phyloP scores from a whole-genome alignment of 2,113 vertebrate species.

The Ivindomyrus marchei region DNA sequence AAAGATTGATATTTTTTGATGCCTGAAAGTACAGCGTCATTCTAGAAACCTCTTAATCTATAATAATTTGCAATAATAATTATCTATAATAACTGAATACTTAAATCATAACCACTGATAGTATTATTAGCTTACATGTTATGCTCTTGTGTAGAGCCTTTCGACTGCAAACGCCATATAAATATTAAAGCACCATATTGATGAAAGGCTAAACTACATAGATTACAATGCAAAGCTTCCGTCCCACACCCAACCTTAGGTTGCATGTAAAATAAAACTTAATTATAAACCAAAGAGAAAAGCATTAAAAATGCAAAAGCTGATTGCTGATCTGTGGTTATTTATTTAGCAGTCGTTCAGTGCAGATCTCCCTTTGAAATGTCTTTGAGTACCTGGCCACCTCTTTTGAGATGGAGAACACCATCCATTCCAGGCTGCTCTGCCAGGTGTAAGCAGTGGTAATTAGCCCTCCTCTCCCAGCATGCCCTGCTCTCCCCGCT shows the following conservation, averaged over 20 bases:
- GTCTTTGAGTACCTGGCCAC: not conserved
- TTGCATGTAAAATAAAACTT: not conserved
- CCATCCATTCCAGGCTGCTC: not conserved
- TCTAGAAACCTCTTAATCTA: not conserved
- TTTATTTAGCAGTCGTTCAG: not conserved
- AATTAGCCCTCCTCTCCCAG: conserved; percentile 6
- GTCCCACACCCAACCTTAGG: not conserved
- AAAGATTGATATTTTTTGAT: not conserved
- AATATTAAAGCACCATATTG: not conserved
- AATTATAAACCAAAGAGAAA: not conserved
- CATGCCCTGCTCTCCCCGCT: not conserved
- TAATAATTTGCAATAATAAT: not conserved
- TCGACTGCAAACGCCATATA: not conserved
- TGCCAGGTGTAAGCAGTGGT: not conserved
- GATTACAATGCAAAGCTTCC: not conserved
- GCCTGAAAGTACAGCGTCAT: not conserved
- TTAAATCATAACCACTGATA: not conserved
- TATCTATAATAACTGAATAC: not conserved
- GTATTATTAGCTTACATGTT: not conserved
- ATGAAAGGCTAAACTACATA: not conserved
- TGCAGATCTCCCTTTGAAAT: not conserved
- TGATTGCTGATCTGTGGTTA: not conserved
- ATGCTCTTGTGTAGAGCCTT: not conserved
- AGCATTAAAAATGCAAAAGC: not conserved
- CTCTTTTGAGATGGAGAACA: not conserved